These are phyloP conservation scores for Carassius carassius DNA, from an alignment of 2,113 vertebrate genomes.

Conservation along the genomic window DNA sequence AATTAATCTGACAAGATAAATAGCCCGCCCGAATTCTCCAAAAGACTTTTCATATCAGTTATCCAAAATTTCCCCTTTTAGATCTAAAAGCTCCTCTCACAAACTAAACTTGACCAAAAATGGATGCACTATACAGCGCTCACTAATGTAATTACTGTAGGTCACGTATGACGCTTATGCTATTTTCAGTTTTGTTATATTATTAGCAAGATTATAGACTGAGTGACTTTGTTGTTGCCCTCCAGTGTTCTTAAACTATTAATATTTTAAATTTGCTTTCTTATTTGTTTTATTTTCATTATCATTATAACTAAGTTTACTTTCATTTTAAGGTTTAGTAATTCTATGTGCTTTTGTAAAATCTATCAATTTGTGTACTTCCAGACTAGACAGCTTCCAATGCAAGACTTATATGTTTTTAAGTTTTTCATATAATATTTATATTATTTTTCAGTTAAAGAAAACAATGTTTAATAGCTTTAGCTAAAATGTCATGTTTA, in stretches of 20 bases:
- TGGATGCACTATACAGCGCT: conserved; percentile 10
- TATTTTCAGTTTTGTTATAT: conserved; percentile 26
- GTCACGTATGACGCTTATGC: background rate
- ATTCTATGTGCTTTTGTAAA: background rate
- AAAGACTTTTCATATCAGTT: background rate
- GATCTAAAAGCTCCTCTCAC: background rate
- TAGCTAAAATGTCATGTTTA: background rate
- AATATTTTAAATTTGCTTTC: background rate
- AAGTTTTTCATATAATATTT: too few relatives aligned
- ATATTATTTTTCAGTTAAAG: background rate
- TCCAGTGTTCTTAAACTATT: background rate
- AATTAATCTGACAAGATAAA: background rate
- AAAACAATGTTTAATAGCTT: background rate
- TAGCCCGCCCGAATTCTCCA: background rate
- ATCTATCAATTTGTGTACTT: background rate
- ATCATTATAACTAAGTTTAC: background rate
- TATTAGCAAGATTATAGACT: background rate
- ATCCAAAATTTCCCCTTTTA: background rate
- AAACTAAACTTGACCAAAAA: conserved; percentile 28
- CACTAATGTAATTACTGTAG: conserved; percentile 42
- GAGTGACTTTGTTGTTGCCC: background rate
- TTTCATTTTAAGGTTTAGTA: background rate
- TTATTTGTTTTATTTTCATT: background rate
- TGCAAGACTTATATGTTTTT: background rate
- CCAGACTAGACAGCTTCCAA: background rate